Conservation (phyloP, 2,113 vertebrate genomes). For the Spea multiplicata region DNA sequence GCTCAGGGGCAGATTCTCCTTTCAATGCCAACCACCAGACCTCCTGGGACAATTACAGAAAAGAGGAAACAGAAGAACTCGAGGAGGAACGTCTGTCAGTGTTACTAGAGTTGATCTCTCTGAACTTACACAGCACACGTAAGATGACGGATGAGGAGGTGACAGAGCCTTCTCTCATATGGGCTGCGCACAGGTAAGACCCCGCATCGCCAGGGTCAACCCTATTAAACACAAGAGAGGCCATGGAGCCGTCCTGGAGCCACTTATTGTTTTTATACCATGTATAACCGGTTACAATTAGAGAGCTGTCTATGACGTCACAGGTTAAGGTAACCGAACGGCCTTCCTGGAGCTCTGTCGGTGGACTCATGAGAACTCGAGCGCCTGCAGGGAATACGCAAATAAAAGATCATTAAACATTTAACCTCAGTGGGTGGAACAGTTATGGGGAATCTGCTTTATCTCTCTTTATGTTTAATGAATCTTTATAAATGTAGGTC, state of each 20-base stretch:
- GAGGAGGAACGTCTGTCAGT: too few species aligned
- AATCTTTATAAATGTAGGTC: too few species aligned
- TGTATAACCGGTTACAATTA: conserved; percentile 20
- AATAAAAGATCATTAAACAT: too few species aligned
- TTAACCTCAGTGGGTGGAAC: too few species aligned
- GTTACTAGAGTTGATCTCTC: too few species aligned
- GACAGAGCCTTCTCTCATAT: conserved; percentile 24
- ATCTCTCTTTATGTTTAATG: too few species aligned
- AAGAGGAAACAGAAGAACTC: too few species aligned
- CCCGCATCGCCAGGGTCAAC: conserved; percentile 46
- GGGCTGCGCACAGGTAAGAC: conserved; percentile 58
- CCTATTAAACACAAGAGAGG: conserved; percentile 22
- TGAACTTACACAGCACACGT: conserved; percentile 62
- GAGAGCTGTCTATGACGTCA: conserved; percentile 37
- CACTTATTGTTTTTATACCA: conserved; percentile 67
- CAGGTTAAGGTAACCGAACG: conserved; percentile 55
- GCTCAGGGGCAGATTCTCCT: too few species aligned
- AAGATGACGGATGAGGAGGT: conserved; percentile 51
- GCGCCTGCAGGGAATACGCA: conserved; percentile 50
- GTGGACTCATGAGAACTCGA: conserved; percentile 54
- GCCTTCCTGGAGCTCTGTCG: conserved; percentile 55
- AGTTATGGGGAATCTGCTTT: too few species aligned
- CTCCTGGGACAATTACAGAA: too few species aligned
- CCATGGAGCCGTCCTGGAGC: conserved; percentile 50
- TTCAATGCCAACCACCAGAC: too few species aligned